phyloP scores from a whole-genome alignment of 2,113 vertebrate species.

The Balaenoptera acutorostrata region DNA sequence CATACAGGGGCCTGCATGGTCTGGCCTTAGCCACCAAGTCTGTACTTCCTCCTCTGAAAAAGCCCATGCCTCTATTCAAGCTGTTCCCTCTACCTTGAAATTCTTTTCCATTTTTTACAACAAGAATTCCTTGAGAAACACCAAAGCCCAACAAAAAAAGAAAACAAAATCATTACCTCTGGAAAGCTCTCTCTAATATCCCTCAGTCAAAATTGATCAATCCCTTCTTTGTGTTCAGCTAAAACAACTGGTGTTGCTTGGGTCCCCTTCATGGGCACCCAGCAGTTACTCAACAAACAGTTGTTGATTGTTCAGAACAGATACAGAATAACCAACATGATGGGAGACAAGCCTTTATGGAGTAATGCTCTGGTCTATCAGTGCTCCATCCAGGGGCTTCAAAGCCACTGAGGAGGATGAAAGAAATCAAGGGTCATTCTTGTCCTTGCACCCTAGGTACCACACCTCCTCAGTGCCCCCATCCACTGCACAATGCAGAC shows the following conservation, averaged over 20 bases:
- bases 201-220: not conserved
- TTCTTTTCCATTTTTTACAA: not conserved
- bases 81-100: not conserved
- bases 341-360: not conserved
- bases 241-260: not conserved
- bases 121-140: not conserved
- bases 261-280: not conserved
- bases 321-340: not conserved
- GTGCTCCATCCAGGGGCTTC: not conserved
- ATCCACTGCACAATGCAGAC: constrained; percentile 38
- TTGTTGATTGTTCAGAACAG: not conserved
- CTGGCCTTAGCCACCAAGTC: not conserved
- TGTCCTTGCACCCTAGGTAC: constrained; percentile 28
- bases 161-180: not conserved
- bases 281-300: not conserved
- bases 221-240: not conserved
- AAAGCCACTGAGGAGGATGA: not conserved
- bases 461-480: constrained; percentile 31
- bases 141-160: not conserved
- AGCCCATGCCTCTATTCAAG: not conserved
- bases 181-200: not conserved
- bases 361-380: not conserved
- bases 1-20: not conserved
- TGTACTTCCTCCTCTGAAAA: not conserved
- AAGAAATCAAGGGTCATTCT: constrained; percentile 43